Evolutionary conservation across 2,113 vertebrate genomes (phyloP), one percentile per base, ranked within the genome.

Genomic region (Coreoperca whiteheadi): DNA sequence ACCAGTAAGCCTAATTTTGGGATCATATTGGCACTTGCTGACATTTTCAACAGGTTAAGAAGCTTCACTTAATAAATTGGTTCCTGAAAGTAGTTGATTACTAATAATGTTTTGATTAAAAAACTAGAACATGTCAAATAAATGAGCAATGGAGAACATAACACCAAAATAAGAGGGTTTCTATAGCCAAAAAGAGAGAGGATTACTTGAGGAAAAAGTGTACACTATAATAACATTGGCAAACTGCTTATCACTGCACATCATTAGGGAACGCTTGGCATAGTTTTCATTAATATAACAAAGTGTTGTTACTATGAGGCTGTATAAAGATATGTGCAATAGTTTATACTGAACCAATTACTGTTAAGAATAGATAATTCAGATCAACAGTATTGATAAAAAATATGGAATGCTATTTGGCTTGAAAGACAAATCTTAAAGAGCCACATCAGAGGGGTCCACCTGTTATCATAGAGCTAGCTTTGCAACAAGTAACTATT

Each of bases 71-170:
- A 63, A 43, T 57, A 12, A 3, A 72, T 54, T 43, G 68, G 28
- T 75, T 48, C 15, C 20, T 30, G 4, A 79, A 73, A 77, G 4
- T 18, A 57, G 43, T 14, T 34, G 25, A 56, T 79, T 60, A 14
- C 28, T 16, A n/a, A 3, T 25, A 59, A 69, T 46, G 15, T 61
- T 81, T 73, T 75, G 21, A 37, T 73, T 18, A 56, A 18, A 77
- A 34, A 6, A 68, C 11, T 15, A 39, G 23, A 43, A 16, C 20
- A 64, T 71, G 10, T 21, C 46, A 53, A 23, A 71, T 53, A 54
- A 43, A 56, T 11, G 8, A 63, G 14, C 12, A 46, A 15, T 8
- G 16, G 15, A 76, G 60, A 64, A 51, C 48, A 64, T 51, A 20
- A 15, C 12, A 11, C 65, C 46, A 23, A 74, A 50, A 30, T 50